These are phyloP conservation scores for Eulemur mongoz DNA, from an alignment of 2,797 vertebrate genomes.

Conservation along the genomic window DNA sequence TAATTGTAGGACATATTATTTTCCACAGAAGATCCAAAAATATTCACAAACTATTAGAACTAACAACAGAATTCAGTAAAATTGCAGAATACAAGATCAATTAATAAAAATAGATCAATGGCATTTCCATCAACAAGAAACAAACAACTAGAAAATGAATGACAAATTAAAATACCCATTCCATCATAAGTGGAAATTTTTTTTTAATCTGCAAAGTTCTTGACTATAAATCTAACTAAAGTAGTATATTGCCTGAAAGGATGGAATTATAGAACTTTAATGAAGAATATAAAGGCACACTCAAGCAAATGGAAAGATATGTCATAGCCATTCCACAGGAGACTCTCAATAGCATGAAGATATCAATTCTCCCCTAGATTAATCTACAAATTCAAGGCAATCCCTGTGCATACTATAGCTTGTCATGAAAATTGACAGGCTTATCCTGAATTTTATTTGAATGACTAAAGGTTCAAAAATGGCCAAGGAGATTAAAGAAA, in stretches of 20 bases:
- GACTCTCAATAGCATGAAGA: neutral
- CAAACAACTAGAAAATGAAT: neutral
- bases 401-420: neutral
- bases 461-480: neutral
- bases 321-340: neutral
- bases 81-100: neutral
- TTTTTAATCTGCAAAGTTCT: neutral
- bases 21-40: neutral
- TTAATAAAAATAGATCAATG: neutral
- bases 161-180: neutral
- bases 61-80: neutral
- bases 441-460: constrained; percentile 14
- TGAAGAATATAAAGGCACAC: neutral
- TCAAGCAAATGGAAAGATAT: neutral
- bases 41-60: neutral
- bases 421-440: neutral
- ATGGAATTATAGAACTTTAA: neutral
- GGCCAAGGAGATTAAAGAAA: neutral
- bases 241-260: neutral
- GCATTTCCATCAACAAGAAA: neutral
- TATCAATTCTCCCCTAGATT: neutral
- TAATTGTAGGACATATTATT: neutral
- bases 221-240: neutral
- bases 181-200: neutral
- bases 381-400: neutral